These are phyloP conservation scores for Stenichneumon culpator DNA, from an alignment of 2,888 invertebrate species.

Conservation along the genomic window DNA sequence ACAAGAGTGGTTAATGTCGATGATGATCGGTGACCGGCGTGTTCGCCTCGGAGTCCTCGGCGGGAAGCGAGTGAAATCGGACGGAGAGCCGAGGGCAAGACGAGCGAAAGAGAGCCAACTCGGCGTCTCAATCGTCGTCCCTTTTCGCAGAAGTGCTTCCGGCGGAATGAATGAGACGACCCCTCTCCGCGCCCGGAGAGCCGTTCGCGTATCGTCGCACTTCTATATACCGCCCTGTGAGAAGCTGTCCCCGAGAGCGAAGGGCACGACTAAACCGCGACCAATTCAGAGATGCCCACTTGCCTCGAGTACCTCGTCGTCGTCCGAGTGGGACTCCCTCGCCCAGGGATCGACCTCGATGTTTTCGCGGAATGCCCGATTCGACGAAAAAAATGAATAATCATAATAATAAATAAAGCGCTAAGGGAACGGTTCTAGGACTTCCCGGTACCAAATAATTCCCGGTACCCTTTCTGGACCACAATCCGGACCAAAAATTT, in stretches of 20 bases:
- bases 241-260: conserved; percentile 65
- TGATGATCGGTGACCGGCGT: conserved; percentile 54
- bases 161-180: conserved; percentile 78
- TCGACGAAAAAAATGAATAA: not conserved
- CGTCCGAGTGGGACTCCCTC: conserved; percentile 33
- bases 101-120: conserved; percentile 65
- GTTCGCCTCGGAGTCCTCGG: conserved; percentile 23
- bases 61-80: conserved; percentile 49
- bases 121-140: conserved; percentile 77
- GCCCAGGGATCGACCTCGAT: conserved; percentile 46
- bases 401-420: not conserved
- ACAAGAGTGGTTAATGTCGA: conserved; percentile 57
- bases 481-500: too few species aligned
- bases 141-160: conserved; percentile 79
- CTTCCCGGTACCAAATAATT: not conserved
- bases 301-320: conserved; percentile 77
- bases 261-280: conserved; percentile 71
- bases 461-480: not conserved
- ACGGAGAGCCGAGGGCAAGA: conserved; percentile 44
- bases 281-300: conserved; percentile 79
- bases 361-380: conserved; percentile 39
- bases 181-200: conserved; percentile 57
- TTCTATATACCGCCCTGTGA: conserved; percentile 54
- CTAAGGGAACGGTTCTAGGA: not conserved
- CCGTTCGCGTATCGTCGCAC: conserved; percentile 64